These are phyloP conservation scores for Linyphia triangularis DNA, from an alignment of 2,888 invertebrate genomes.

Conservation along the genomic window DNA sequence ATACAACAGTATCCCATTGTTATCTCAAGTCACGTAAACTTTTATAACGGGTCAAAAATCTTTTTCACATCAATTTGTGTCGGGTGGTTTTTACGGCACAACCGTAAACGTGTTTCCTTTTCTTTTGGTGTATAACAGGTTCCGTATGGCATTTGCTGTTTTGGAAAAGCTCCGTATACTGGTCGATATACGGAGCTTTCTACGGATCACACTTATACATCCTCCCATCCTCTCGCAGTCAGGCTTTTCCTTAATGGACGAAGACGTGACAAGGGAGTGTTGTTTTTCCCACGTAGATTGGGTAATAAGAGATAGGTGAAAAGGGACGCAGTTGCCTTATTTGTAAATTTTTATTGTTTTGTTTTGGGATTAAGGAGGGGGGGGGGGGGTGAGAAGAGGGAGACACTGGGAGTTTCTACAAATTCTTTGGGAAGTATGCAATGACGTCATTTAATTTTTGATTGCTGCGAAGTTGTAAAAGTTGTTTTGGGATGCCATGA, in stretches of 20 bases:
- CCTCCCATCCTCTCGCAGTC: not conserved
- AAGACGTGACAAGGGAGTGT: slow-evolving; percentile 60
- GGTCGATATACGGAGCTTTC: not conserved
- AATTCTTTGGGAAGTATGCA: no score
- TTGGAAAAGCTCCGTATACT: no score
- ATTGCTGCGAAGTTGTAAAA: no score
- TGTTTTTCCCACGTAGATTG: slow-evolving; percentile 68
- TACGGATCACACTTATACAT: not conserved
- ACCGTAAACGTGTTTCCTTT: slow-evolving; percentile 33
- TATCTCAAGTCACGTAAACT: slow-evolving; percentile 35
- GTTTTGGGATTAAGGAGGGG: no score
- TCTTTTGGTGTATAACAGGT: no score
- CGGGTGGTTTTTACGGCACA: slow-evolving; percentile 48
- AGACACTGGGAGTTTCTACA: no score
- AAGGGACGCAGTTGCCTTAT: no score
- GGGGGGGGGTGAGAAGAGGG: not conserved
- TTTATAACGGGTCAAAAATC: slow-evolving; percentile 61
- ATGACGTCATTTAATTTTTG: no score
- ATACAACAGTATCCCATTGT: no score
- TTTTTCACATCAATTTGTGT: slow-evolving; percentile 58
- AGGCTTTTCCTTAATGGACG: slow-evolving; percentile 65
- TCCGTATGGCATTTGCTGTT: no score
- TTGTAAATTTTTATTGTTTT: no score
- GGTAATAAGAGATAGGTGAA: slow-evolving; percentile 64
- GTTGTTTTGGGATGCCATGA: no score